Evolutionary conservation across 2,888 invertebrate species (phyloP).

Genomic region (Lithophane socia): DNA sequence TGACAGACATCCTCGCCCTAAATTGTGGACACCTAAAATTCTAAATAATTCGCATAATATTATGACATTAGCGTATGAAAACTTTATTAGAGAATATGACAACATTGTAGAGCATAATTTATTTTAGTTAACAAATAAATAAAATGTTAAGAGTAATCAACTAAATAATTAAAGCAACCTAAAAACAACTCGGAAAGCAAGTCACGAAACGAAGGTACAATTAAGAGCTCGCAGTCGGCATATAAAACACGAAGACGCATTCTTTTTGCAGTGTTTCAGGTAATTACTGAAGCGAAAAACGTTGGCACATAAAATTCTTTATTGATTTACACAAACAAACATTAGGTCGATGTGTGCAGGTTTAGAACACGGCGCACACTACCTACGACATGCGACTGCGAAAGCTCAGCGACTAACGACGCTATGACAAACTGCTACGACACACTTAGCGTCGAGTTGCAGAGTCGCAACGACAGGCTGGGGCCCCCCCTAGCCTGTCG

Average conservation of each 20-base stretch:
- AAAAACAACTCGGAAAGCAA: conserved; percentile 77
- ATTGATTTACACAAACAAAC: conserved; percentile 69
- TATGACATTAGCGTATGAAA: conserved; percentile 10
- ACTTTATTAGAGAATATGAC: conserved; percentile 15
- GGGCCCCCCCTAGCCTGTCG: no score
- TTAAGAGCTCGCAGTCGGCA: conserved; percentile 84
- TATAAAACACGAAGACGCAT: conserved; percentile 83
- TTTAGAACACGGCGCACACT: background rate
- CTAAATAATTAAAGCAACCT: conserved; percentile 64
- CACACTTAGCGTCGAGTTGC: background rate
- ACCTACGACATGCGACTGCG: no score
- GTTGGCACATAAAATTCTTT: conserved; percentile 73
- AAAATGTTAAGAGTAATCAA: conserved; percentile 43
- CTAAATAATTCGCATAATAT: conserved; percentile 17
- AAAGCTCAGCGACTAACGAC: no score
- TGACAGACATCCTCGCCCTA: conserved; percentile 75
- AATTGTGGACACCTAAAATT: conserved; percentile 39
- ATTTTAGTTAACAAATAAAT: conserved; percentile 13
- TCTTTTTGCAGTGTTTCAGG: conserved; percentile 75
- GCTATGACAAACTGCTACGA: no score
- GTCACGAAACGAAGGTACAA: conserved; percentile 85
- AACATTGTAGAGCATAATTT: conserved; percentile 19
- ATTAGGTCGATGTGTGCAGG: conserved; percentile 22
- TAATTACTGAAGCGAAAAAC: conserved; percentile 74
- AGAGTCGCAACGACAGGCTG: background rate